These are phyloP conservation scores for Galago senegalensis DNA, from an alignment of 2,797 vertebrate species.

Conservation along the genomic window DNA sequence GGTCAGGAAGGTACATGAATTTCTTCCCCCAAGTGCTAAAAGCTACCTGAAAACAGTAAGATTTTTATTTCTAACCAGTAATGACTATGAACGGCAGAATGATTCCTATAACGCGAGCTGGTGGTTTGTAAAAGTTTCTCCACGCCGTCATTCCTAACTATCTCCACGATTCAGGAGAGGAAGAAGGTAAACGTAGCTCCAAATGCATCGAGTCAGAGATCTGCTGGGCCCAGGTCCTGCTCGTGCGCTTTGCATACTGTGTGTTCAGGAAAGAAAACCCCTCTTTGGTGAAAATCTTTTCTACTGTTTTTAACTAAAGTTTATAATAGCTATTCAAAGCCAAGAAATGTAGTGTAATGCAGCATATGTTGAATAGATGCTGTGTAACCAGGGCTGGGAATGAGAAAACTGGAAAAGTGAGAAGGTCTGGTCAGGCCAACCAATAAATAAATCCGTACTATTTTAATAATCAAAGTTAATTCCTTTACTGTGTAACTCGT, in stretches of 20 bases:
- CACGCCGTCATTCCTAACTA: not conserved
- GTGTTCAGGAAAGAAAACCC: not conserved
- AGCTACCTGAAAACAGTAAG: not conserved
- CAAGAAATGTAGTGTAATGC: not conserved
- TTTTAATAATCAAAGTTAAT: not conserved
- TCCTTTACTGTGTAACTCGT: slow-evolving; percentile 13
- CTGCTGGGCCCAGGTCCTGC: not conserved
- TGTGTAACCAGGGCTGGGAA: not conserved
- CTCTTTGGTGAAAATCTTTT: not conserved
- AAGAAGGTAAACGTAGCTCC: not conserved
- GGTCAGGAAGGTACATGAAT: not conserved
- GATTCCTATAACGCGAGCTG: not conserved
- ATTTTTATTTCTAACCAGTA: slow-evolving; percentile 42
- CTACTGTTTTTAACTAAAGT: not conserved
- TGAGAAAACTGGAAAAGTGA: not conserved
- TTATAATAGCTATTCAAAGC: not conserved
- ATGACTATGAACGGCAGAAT: not conserved
- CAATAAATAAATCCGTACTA: not conserved
- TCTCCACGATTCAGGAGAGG: not conserved
- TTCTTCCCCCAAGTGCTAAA: not conserved
- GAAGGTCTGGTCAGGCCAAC: not conserved
- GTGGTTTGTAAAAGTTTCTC: not conserved
- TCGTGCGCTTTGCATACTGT: not conserved
- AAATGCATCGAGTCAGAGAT: not conserved
- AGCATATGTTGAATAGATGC: not conserved